A percentile compares a stretch with the other conserved stretches of the same genome.
These are phyloP conservation scores for Pithys albifrons DNA, from an alignment of 2,113 vertebrate species.

Conservation along the genomic window DNA sequence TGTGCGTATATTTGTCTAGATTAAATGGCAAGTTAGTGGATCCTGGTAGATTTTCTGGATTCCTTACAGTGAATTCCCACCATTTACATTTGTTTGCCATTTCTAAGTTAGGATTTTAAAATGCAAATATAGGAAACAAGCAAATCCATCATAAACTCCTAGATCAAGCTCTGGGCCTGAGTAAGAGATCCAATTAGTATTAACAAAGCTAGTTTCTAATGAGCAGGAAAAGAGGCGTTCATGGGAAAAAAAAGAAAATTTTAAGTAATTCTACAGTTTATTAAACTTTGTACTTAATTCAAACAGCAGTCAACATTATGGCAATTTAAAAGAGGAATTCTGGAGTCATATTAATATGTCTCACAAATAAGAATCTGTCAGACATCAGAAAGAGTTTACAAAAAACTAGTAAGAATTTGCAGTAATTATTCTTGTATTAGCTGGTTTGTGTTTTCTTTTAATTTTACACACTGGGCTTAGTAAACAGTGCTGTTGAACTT, in stretches of 20 bases:
- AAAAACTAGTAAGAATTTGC: neutral
- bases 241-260: neutral
- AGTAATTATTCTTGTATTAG: neutral
- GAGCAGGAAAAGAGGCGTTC: neutral
- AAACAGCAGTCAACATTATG: neutral
- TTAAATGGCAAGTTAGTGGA: constrained; percentile 18
- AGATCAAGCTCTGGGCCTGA: neutral
- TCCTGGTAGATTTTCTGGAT: constrained; percentile 20
- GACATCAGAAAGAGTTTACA: neutral
- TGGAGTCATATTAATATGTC: neutral
- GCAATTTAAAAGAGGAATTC: neutral
- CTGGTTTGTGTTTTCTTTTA: neutral
- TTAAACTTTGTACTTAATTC: neutral
- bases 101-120: neutral
- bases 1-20: constrained; percentile 9
- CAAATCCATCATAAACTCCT: neutral
- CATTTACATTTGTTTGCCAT: neutral
- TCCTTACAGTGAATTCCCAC: neutral
- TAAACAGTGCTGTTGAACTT: neutral
- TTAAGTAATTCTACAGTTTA: neutral
- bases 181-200: neutral
- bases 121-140: neutral
- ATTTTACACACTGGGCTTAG: neutral
- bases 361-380: neutral
- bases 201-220: constrained; percentile 1